Evolutionary conservation across 2,888 invertebrate species (phyloP), one percentile per base, ranked within the genome.

Genomic region (Trichogramma dendrolimi): DNA sequence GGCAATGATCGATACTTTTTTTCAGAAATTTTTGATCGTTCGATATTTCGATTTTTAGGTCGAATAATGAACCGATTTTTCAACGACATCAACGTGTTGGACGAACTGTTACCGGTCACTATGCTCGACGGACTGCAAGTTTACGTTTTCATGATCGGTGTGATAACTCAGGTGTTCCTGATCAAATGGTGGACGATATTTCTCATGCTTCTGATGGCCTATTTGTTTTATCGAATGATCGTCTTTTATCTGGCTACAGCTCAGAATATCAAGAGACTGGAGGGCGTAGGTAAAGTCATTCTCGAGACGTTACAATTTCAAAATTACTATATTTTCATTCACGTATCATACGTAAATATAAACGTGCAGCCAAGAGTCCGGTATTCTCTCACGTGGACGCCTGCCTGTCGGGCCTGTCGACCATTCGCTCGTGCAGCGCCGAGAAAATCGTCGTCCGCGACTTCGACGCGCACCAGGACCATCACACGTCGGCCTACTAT

Each of bases 381-480:
- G 90, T 96, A 0, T 96, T 94, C 77, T 91, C 94, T 0, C 94
- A 96, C 75, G 86, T 96, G 68, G 89, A 90, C 14, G 89, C 94
- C 0, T 88, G 92, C 0, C 81, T 96, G 6, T 85, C 89, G 65
- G 96, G 96, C 1, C 84, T 96, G 42, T 86, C 91, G 47, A 94
- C 94, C 0, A 94, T 97, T 66, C 83, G 96, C 63, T 89, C 94
- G 0, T 87, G 89, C 1, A 83, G 85, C 27, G 88, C 90, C 1
- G 85, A 91, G 77, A 82, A 86, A 66, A 83, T 89, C 71, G 86
- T 96, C 56, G 84, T 86, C 54, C 83, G 85, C 70, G 90, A 91
- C 71, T 92, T 92, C 70, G 92, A 92, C 73, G 76, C 77, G 42
- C 83, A 88, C 67, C 90, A 91, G 81, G 89, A 84, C 75, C 80